phyloP scores from a whole-genome alignment of 2,797 vertebrate genomes.

The Heliangelus exortis region DNA sequence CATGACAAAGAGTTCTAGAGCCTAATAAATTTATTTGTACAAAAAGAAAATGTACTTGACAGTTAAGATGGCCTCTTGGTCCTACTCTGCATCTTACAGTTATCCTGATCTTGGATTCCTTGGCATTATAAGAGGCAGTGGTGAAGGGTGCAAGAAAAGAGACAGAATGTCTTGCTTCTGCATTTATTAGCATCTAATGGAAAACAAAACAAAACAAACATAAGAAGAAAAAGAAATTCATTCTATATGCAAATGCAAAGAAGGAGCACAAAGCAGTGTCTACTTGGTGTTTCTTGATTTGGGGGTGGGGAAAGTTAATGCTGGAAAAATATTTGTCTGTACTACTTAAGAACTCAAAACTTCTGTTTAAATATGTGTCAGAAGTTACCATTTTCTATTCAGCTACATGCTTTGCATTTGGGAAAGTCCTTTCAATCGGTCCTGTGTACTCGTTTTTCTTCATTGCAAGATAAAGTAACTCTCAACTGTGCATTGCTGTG shows the following conservation, averaged over 20 bases:
- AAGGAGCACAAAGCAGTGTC: background rate
- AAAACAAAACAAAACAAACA: background rate
- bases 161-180: background rate
- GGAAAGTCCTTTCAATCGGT: slow-evolving; percentile 5
- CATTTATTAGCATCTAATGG: background rate
- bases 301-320: background rate
- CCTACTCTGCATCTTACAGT: background rate
- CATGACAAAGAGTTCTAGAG: background rate
- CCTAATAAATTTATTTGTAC: background rate
- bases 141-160: background rate
- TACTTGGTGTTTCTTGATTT: background rate
- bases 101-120: background rate
- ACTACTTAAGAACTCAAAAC: background rate
- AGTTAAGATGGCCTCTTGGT: background rate
- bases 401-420: background rate
- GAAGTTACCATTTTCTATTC: background rate
- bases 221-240: background rate
- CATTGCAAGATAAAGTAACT: slow-evolving; percentile 39
- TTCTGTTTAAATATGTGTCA: background rate
- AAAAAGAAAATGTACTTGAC: background rate
- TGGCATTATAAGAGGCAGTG: background rate
- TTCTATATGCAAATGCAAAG: background rate
- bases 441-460: slow-evolving; percentile 27
- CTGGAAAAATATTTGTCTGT: background rate
- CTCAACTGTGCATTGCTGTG: slow-evolving; percentile 11